These are phyloP conservation scores for Pseudomyrmex cubaensis DNA, from an alignment of 1,140 invertebrate species.

Conservation along the genomic window DNA sequence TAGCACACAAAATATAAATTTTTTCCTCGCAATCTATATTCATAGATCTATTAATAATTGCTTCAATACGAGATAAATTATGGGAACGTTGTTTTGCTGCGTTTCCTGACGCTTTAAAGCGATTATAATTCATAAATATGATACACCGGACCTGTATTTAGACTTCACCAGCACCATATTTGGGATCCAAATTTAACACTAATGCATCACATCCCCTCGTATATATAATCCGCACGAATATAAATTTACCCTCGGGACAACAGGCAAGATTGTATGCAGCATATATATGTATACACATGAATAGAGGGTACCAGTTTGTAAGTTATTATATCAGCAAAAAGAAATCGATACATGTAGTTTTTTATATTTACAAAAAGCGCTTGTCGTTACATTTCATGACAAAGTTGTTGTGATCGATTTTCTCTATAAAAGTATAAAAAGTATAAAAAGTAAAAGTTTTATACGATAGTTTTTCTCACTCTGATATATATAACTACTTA, in stretches of 20 bases:
- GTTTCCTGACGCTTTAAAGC: slow-evolving; percentile 51
- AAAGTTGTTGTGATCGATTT: not conserved
- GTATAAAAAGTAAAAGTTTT: not conserved
- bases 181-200: slow-evolving; percentile 57
- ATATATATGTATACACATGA: not conserved
- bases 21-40: slow-evolving; percentile 13
- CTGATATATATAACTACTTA: too few relatives aligned
- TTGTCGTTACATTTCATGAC: too few relatives aligned
- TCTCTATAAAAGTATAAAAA: not conserved
- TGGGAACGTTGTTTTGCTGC: slow-evolving; percentile 28
- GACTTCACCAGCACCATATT: slow-evolving; percentile 31
- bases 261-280: not conserved
- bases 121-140: slow-evolving; percentile 58
- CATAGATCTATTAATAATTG: slow-evolving; percentile 50
- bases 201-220: slow-evolving; percentile 50
- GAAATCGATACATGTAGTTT: not conserved
- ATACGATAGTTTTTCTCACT: not conserved
- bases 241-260: slow-evolving; percentile 53
- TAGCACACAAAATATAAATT: not conserved
- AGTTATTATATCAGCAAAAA: not conserved
- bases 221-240: slow-evolving; percentile 57
- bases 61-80: slow-evolving; percentile 42
- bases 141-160: slow-evolving; percentile 52
- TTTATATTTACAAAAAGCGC: not conserved
- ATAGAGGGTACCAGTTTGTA: not conserved